Percentiles rank a stretch among this genome's conserved stretches.
Evolutionary conservation across 2,113 vertebrate species (phyloP).

Genomic region (Choloepus hoffmanni): DNA sequence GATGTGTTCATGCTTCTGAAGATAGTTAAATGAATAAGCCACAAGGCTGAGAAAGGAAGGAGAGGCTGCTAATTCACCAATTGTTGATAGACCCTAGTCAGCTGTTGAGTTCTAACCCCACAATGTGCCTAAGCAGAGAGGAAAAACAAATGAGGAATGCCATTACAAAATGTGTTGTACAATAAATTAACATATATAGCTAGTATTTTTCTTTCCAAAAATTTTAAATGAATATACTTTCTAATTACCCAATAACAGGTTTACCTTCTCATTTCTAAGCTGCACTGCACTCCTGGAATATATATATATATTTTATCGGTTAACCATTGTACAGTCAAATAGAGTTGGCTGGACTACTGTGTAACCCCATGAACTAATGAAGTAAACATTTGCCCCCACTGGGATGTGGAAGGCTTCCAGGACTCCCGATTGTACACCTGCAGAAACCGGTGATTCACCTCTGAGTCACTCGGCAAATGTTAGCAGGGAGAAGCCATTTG

Average conservation of each 20-base stretch:
- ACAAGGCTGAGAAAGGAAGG: background rate
- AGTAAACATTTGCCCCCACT: constrained; percentile 88
- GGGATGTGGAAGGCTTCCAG: constrained; percentile 88
- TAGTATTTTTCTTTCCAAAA: constrained; percentile 66
- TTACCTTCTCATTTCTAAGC: constrained; percentile 79
- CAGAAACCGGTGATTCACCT: constrained; percentile 89
- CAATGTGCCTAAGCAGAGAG: background rate
- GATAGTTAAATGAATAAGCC: background rate
- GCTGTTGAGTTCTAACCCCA: background rate
- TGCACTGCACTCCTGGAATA: constrained; percentile 14
- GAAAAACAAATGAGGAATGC: background rate
- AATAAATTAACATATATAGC: background rate
- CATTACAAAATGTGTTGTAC: background rate
- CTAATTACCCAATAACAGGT: constrained; percentile 76
- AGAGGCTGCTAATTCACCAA: background rate
- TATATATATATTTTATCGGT: constrained; percentile 54
- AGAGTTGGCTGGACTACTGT: constrained; percentile 85
- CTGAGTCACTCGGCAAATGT: constrained; percentile 89
- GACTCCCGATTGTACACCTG: constrained; percentile 88
- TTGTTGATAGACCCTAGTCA: background rate
- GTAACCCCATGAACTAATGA: constrained; percentile 90
- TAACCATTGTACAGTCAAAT: constrained; percentile 79
- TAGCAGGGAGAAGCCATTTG: constrained; percentile 84
- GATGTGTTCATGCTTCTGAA: background rate
- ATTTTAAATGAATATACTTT: constrained; percentile 59